Base-by-base conservation (phyloP, 2,888 invertebrate species). In the Philaethria dido region DNA sequence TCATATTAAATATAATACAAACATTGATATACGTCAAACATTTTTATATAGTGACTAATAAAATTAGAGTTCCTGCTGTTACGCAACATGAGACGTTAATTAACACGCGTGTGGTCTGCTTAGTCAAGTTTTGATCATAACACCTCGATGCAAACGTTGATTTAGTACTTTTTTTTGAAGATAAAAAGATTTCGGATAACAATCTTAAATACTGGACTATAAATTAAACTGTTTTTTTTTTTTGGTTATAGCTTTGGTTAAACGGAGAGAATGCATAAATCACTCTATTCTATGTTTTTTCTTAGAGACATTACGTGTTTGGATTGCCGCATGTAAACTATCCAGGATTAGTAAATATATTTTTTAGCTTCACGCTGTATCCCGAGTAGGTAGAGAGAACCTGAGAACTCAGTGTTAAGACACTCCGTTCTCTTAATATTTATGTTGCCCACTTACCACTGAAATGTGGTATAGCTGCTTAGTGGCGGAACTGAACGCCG, bases 71-170 rank as follows among this genome's bases (percentile, higher is more conserved):
- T 57, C 22, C 57, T 57, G 61, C 60, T 60, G 48, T 69, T 70
- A 64, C 68, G 66, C 70, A 66, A 66, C 29, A n/a, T 14, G 8
- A 47, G 14, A 52, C 14, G 33, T 63, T 63, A 68, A 68, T 47
- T 63, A 64, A 66, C 44, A 66, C 66, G 64, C 57, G 70, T 70
- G 70, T 70, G 70, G 70, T 70, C 70, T 62, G 55, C 66, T 57
- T 62, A 68, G 71, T 68, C 62, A 64, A 71, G 62, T 64, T 70
- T 71, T 68, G 71, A 73, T 73, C 71, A 68, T 67, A 71, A 70
- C 72, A 73, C 69, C 69, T 72, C 68, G 54, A 64, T 69, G 44
- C 8, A 47, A 60, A 33, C 33, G 44, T 18, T 44, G 25, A 59
- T 59, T 60, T 33, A 60, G 18, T 60, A 29, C 11, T 39, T 36